Conservation (phyloP, 2,888 invertebrate species). For the Octodonta nipae region DNA sequence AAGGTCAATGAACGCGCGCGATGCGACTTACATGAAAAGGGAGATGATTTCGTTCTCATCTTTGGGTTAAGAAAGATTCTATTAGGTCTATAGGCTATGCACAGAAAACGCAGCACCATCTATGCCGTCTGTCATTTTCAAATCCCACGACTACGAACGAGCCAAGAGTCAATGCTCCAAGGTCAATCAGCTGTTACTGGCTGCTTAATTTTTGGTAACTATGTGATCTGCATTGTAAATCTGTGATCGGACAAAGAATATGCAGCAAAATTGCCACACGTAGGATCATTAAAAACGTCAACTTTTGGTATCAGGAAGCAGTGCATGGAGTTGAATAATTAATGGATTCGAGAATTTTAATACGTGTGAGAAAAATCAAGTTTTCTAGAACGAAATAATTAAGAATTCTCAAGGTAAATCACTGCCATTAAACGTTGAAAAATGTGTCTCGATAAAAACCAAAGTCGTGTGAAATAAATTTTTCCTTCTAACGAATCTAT, state of each 20-base stretch:
- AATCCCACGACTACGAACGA: slow-evolving; percentile 11
- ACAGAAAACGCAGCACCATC: slow-evolving; percentile 7
- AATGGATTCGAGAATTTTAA: too few relatives aligned
- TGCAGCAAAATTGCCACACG: slow-evolving; percentile 7
- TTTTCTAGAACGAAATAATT: too few relatives aligned
- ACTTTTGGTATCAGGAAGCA: too few relatives aligned
- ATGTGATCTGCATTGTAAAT: slow-evolving; percentile 28
- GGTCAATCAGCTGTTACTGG: slow-evolving; percentile 17
- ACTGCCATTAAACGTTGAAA: neutral
- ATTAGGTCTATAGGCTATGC: slow-evolving; percentile 7
- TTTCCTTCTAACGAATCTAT: slow-evolving; percentile 7
- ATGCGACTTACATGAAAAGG: too few relatives aligned
- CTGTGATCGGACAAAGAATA: slow-evolving; percentile 8
- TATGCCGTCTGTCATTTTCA: neutral
- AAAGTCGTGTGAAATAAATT: neutral
- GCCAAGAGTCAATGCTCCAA: slow-evolving; percentile 31
- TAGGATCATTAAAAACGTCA: too few relatives aligned
- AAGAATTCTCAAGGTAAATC: slow-evolving; percentile 9
- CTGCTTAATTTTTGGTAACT: slow-evolving; percentile 26
- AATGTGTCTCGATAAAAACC: slow-evolving; percentile 6
- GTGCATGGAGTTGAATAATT: too few relatives aligned
- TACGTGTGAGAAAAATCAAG: too few relatives aligned
- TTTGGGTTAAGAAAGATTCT: slow-evolving; percentile 23
- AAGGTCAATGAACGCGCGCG: slow-evolving; percentile 20
- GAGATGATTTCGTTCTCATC: too few relatives aligned